phyloP scores from a whole-genome alignment of 2,888 invertebrate genomes.

The Junonia oenone region DNA sequence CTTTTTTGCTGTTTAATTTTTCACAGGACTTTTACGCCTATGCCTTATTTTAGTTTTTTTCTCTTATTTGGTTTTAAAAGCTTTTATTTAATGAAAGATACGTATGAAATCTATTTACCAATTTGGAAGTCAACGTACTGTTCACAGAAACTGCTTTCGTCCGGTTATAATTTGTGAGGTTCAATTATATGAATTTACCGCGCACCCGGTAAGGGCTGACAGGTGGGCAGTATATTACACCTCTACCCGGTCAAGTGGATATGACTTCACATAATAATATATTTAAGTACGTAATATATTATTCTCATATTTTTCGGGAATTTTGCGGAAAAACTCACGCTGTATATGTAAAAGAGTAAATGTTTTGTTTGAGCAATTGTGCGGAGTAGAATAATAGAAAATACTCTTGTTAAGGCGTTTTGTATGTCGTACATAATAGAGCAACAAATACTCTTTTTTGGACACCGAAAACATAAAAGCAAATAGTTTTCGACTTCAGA shows the following conservation, averaged over 20 bases:
- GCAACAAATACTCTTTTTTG: no score
- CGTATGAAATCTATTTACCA: no score
- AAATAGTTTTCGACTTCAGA: no score
- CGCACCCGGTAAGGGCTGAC: conserved; percentile 40
- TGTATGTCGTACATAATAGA: no score
- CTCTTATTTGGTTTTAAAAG: no score
- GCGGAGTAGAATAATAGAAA: no score
- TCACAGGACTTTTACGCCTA: no score
- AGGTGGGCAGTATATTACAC: conserved; percentile 45
- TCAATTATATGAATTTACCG: conserved; percentile 61
- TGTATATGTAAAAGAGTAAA: neutral
- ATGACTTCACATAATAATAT: conserved; percentile 16
- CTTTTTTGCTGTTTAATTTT: no score
- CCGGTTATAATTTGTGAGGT: conserved; percentile 29
- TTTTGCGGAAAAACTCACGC: neutral
- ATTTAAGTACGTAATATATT: conserved; percentile 3
- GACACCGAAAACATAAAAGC: no score
- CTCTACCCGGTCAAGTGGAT: conserved; percentile 32
- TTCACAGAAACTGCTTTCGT: conserved; percentile 2
- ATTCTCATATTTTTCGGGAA: neutral
- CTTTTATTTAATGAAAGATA: no score
- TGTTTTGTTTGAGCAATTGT: neutral
- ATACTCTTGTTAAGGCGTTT: no score
- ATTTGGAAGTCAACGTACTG: neutral
- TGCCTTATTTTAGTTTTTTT: no score